Percentiles rank a stretch among this genome's conserved stretches.
Evolutionary conservation across 2,888 invertebrate species (phyloP).

Genomic region (Hipparchia semele): DNA sequence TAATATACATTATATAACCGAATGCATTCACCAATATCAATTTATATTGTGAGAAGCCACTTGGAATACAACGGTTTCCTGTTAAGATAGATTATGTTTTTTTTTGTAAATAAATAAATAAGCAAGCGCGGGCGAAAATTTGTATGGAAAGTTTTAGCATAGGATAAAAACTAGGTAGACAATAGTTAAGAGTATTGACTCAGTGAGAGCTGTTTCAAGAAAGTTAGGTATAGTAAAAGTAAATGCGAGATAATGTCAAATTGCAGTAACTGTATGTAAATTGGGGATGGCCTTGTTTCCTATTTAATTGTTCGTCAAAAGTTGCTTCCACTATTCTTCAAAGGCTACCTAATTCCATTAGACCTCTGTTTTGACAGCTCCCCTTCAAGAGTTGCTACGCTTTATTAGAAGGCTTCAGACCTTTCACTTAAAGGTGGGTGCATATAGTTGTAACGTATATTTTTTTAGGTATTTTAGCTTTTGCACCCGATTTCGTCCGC

Average conservation of each 20-base stretch:
- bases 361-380: conserved; percentile 29
- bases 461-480: neutral
- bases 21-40: no score
- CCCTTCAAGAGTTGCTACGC: conserved; percentile 6
- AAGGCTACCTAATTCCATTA: conserved; percentile 31
- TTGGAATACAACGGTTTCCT: no score
- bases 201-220: neutral
- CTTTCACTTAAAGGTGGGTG: neutral
- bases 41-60: no score
- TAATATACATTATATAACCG: no score
- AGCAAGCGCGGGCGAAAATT: no score
- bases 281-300: conserved; percentile 26
- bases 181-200: conserved; percentile 2
- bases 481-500: no score
- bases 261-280: conserved; percentile 37
- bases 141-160: no score
- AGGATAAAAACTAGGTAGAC: neutral
- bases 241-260: conserved; percentile 30
- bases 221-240: neutral
- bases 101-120: no score
- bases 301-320: conserved; percentile 31
- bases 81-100: no score
- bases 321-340: conserved; percentile 27
- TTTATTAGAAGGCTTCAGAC: neutral
- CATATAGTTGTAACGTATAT: neutral